Evolutionary conservation across 35 echinoderm and acorn worm genomes (phyloP), one percentile per base, ranked within the genome.

Genomic region (Chiridota heheva): DNA sequence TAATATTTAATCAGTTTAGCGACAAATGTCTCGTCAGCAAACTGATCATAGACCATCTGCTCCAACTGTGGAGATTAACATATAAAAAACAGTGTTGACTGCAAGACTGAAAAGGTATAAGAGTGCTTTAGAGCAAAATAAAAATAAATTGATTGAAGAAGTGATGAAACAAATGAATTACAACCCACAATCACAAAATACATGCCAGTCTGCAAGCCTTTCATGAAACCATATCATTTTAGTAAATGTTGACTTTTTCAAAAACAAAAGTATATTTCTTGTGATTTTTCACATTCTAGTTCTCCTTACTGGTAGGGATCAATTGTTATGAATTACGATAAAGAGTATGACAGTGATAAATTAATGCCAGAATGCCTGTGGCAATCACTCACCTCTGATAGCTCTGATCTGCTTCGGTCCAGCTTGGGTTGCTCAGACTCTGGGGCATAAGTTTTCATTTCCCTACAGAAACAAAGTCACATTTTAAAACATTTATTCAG

Each of bases 341-440:
- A 51, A 74, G 5, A 53, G n/a, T 15, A 74, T 30, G 40, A 47
- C 1, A 20, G 16, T 16, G 69, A 72, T 46, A 44, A 74, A 40
- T 24, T 72, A 3, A 2, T 27, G 32, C 25, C 7, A 60, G 22
- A 7, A 27, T 60, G 25, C 18, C 58, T 60, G 26, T 43, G 20
- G 25, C 7, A 15, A 49, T n/a, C 32, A 36, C 42, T 7, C 80
- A 91, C 81, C 80, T 88, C 89, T 29, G 78, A 88, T 2, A 98
- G 48, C 61, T 92, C 95, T 28, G 91, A 88, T 77, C 80, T 85
- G 41, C 49, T 88, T 53, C 95, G 87, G 73, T 88, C 95, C 8
- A 97, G 85, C 69, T 92, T 98, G 40, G 95, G 95, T 60, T 98
- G 95, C 58, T 98, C 89, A 41, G 57, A 65, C 2, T 77, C 33